phyloP scores from a whole-genome alignment of 1,140 invertebrate species.

The Drosophila micromelanica region DNA sequence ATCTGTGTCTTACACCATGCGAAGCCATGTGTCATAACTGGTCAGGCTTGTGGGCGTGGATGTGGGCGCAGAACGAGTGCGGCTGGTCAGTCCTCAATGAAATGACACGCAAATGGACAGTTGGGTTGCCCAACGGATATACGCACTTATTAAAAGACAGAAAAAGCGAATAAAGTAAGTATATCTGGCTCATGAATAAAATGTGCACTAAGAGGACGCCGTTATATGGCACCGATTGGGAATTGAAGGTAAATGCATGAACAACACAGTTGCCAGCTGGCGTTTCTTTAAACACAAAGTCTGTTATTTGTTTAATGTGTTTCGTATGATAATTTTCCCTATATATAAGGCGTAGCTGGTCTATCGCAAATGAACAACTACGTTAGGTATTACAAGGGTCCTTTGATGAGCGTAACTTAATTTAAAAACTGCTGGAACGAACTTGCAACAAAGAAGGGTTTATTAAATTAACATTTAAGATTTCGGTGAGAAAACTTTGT shows the following conservation, averaged over 20 bases:
- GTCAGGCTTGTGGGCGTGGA: constrained; percentile 27
- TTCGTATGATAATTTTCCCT: not conserved
- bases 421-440: constrained; percentile 3
- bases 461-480: constrained; percentile 66
- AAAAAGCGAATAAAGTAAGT: constrained; percentile 10
- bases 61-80: constrained; percentile 3
- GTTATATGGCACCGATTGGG: constrained; percentile 14
- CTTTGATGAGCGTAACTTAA: constrained; percentile 10
- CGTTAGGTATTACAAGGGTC: not conserved
- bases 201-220: constrained; percentile 43
- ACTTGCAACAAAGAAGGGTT: constrained; percentile 42
- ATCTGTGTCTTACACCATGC: constrained; percentile 39
- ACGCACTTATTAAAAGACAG: constrained; percentile 13
- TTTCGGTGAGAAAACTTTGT: constrained; percentile 36
- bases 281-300: constrained; percentile 21
- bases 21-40: constrained; percentile 59
- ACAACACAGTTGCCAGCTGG: constrained; percentile 48
- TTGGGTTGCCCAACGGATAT: constrained; percentile 10
- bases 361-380: not conserved
- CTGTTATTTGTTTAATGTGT: not conserved
- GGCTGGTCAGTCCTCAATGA: constrained; percentile 12
- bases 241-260: constrained; percentile 16
- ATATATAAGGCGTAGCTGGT: not conserved
- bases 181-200: constrained; percentile 54
- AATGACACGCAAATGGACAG: constrained; percentile 10